Evolutionary conservation across 2,888 invertebrate species (phyloP), one percentile per base, ranked within the genome.

Genomic region (Apotomis turbidana): DNA sequence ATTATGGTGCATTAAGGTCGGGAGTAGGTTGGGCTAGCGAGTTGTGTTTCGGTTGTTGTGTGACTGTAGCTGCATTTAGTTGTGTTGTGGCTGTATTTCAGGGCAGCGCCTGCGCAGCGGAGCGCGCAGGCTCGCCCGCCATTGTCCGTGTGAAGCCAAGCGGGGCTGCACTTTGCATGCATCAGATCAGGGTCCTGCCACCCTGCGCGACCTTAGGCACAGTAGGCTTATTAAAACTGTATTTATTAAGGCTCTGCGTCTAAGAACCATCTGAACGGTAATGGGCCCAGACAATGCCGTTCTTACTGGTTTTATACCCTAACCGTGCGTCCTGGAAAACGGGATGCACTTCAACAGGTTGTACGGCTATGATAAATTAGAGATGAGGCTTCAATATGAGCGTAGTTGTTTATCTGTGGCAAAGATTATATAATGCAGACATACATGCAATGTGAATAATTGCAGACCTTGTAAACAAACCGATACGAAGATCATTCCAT

Each of bases 131-230:
- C 91, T 89, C 90, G 87, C 90, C 91, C 84, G 87, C 87, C 81
- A 91, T 93, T 93, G 92, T 93, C 81, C 81, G 85, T 88, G 89
- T 87, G 85, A 88, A 92, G 77, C 89, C 89, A 87, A 79, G 86
- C 86, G 84, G 89, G 91, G 84, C 78, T 87, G 87, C 87, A 87
- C 81, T 86, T 87, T 87, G 84, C 88, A 89, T 85, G 87, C 88
- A 88, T 87, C 82, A 82, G 86, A 87, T 86, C 81, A 79, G 54
- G 54, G 49, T 5, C 55, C 61, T 55, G 60, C 36, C 72, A 64
- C 71, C 71, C 67, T 71, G 61, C 38, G 49, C 61, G 69, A 68
- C 74, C 74, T 74, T 71, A 71, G 64, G 36, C 68, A 44, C 27
- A 27, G 27, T 27, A 27, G 27, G 27, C 27, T 27, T 27, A 27